phyloP scores from a whole-genome alignment of 2,797 vertebrate genomes.

The Sebastes itinus region DNA sequence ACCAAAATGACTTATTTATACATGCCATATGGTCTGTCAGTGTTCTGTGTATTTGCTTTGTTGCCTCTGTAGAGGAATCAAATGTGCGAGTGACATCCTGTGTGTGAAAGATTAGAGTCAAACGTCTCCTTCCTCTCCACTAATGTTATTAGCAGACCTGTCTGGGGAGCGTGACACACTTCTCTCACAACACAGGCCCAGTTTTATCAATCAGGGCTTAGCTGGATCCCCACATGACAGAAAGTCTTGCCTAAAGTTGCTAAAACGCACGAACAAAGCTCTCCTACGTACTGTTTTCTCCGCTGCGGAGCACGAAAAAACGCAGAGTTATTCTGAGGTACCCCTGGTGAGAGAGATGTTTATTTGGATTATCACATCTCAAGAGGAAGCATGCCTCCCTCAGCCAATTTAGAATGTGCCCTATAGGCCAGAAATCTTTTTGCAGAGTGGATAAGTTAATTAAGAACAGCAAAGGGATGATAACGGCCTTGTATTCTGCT shows the following conservation, averaged over 20 bases:
- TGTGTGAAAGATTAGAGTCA: slow-evolving; percentile 32
- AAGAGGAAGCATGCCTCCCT: slow-evolving; percentile 53
- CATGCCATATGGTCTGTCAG: slow-evolving; percentile 31
- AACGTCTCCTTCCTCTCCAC: slow-evolving; percentile 40
- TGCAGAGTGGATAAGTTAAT: slow-evolving; percentile 74
- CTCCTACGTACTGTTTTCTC: slow-evolving; percentile 1
- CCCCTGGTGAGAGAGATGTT: slow-evolving; percentile 55
- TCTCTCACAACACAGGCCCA: slow-evolving; percentile 44
- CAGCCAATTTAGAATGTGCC: slow-evolving; percentile 65
- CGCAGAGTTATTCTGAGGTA: slow-evolving; percentile 45
- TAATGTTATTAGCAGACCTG: slow-evolving; percentile 52
- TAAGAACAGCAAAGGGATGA: slow-evolving; percentile 60
- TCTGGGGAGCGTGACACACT: slow-evolving; percentile 58
- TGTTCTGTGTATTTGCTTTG: slow-evolving; percentile 26
- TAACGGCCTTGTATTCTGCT: slow-evolving; percentile 60
- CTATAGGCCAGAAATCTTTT: slow-evolving; percentile 58
- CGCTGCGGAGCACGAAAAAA: slow-evolving; percentile 13
- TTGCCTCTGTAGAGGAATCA: slow-evolving; percentile 39
- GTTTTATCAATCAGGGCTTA: slow-evolving; percentile 52
- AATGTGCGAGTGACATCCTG: slow-evolving; percentile 47
- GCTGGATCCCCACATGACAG: slow-evolving; percentile 45
- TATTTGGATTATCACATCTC: slow-evolving; percentile 68
- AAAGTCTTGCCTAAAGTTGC: slow-evolving; percentile 43
- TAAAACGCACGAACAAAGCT: slow-evolving; percentile 46
- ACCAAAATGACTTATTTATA: slow-evolving; percentile 48